Evolutionary conservation across 2,888 invertebrate species (phyloP), one percentile per base, ranked within the genome.

Genomic region (Mythimna impura): DNA sequence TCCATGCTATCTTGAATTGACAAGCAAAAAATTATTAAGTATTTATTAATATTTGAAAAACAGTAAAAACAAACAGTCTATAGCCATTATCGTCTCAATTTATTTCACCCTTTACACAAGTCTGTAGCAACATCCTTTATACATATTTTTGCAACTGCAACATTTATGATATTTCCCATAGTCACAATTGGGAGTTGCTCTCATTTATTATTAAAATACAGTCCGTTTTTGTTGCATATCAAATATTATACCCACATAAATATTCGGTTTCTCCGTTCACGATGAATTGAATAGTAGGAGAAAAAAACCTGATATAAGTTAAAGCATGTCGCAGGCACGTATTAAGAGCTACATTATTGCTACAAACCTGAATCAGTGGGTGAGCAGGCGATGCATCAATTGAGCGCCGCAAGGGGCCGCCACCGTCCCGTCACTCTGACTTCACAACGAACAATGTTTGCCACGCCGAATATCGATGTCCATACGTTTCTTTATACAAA

Each of bases 361-460:
- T 84, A 86, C 88, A 88, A 88, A 88, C 88, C 83, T 80, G 89
- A 89, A 88, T 89, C 87, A 83, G 88, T 88, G 83, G 87, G 88
- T 91, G 91, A 90, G 89, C 93, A 91, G 91, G 91, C 93, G 92
- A 95, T 95, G 94, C 94, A 95, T 95, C 95, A 95, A 94, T 91
- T 91, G 93, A 88, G 88, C 95, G 89, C 95, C 86, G 93, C 94
- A 89, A 93, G 95, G 95, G 95, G 94, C 91, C 94, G 91, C 92
- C 90, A 88, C 90, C 86, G 84, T 83, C 86, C 87, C 87, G 90
- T 90, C 90, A 90, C 89, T 90, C 88, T 79, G 63, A 83, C 86
- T 88, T 88, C 89, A 88, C 86, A 86, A 55, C 83, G 87, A 85
- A 85, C 86, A 84, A 82, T 85, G 87, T 81, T 89, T 86, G 78